Base-by-base conservation (phyloP, 2,797 vertebrate genomes). In the Loris lydekkerianus region DNA sequence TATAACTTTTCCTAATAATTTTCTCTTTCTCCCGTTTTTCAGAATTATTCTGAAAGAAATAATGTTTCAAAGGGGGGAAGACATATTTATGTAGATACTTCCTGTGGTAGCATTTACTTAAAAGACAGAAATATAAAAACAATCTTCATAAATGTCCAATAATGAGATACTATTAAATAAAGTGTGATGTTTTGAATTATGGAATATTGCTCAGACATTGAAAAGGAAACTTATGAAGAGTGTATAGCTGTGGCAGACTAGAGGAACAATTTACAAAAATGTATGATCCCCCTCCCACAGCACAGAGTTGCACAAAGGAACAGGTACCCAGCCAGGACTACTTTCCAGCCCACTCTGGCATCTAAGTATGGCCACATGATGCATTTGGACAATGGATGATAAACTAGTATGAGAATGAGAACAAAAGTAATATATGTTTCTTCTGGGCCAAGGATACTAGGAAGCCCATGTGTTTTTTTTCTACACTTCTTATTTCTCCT, bases 21-120 rank as follows among this genome's bases (percentile, higher is more conserved):
- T 76, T 95, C 43, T 29, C 2, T 69, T 21, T 70, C n/a, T 73
- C n/a, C 37, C 6, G 65, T 29, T 72, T 77, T 89, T 91, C 56
- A 89, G 20, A 67, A 90, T 73, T 65, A 77, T 77, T 80, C 60
- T 46, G 37, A 88, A 73, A 94, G 75, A 88, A 84, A 87, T 37
- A 21, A 82, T 46, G 23, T 82, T 70, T 70, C 61, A 75, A 85
- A 72, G 5, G 21, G 53, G 14, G 2, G 49, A 65, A 87, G 23
- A 23, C 27, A 9, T 49, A 31, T 31, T 18, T 43, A 61, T 69
- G 17, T 63, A 84, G 65, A 34, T 34, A 70, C 23, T 40, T 91
- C n/a, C 43, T 91, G 17, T 5, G 25, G 27, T 53, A 4, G 5
- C 72, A 23, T 43, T 92, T 56, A 81, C 37, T 76, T 34, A 34